These are phyloP conservation scores for Lepidurus arcticus DNA, from an alignment of 1,140 invertebrate genomes.

Conservation along the genomic window DNA sequence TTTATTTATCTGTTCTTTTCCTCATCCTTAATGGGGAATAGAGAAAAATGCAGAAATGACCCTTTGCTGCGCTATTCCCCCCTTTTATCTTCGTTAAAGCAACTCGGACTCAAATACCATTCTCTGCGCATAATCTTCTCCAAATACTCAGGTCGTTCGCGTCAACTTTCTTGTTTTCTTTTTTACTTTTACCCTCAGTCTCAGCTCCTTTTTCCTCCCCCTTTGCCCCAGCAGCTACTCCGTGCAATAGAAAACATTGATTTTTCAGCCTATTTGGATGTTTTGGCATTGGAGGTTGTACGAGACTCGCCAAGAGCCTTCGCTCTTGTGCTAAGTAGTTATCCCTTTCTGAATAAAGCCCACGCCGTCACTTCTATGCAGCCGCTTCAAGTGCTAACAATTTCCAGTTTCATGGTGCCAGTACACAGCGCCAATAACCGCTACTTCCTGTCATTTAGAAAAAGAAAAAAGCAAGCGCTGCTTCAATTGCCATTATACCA, in stretches of 20 bases:
- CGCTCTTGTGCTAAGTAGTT: slow-evolving; percentile 4
- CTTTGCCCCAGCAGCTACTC: neutral
- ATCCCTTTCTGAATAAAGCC: neutral
- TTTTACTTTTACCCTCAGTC: neutral
- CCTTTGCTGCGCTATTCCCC: neutral
- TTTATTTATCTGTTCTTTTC: neutral
- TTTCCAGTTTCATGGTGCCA: too few species aligned
- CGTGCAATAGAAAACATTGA: slow-evolving; percentile 15
- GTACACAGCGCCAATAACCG: too few species aligned
- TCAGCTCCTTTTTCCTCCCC: neutral
- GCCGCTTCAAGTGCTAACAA: neutral
- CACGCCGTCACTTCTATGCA: neutral
- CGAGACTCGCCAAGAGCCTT: neutral
- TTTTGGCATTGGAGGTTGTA: slow-evolving; percentile 18
- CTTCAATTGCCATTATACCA: too few species aligned
- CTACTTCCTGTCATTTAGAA: too few species aligned
- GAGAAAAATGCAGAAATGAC: too few species aligned
- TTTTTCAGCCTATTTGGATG: slow-evolving; percentile 15
- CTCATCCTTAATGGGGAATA: neutral
- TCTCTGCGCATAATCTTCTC: neutral
- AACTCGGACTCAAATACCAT: neutral
- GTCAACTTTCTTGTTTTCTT: neutral
- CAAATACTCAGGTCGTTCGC: neutral
- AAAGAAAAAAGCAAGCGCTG: too few species aligned
- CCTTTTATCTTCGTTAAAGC: neutral